Evolutionary conservation across 2,797 vertebrate species (phyloP).

Genomic region (Poecilia velifera): DNA sequence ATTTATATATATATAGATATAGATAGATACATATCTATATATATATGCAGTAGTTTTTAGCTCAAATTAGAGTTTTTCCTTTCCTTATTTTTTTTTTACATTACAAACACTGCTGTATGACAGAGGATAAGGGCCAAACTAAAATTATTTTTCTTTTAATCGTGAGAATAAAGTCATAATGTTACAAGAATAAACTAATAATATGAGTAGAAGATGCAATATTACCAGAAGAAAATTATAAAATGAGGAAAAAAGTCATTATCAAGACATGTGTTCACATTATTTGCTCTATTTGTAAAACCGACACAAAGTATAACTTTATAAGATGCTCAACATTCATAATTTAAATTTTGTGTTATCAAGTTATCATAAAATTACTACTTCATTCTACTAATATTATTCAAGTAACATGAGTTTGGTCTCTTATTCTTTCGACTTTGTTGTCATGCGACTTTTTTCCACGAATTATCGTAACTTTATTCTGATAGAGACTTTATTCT

Average conservation of each 20-base stretch:
- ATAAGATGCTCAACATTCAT: too few relatives aligned
- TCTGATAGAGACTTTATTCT: neutral
- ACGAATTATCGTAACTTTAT: neutral
- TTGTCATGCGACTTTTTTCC: neutral
- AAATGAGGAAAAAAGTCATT: too few relatives aligned
- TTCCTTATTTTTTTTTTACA: neutral
- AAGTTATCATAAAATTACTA: too few relatives aligned
- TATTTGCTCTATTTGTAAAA: too few relatives aligned
- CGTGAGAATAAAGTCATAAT: too few relatives aligned
- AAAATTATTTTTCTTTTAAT: neutral
- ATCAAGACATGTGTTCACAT: too few relatives aligned
- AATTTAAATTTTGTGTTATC: too few relatives aligned
- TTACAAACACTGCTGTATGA: neutral
- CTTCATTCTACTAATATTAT: too few relatives aligned
- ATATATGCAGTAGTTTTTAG: neutral
- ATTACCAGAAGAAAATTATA: neutral
- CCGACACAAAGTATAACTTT: too few relatives aligned
- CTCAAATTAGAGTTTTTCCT: neutral
- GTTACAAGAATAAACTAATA: neutral
- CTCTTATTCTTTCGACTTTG: neutral
- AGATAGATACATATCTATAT: too few relatives aligned
- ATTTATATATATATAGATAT: too few relatives aligned
- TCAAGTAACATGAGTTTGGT: too few relatives aligned
- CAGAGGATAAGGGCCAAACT: neutral
- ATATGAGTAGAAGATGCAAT: neutral